Evolutionary conservation across 1,140 invertebrate species (phyloP), one percentile per base, ranked within the genome.

Genomic region (Cyrtorhinus lividipennis): DNA sequence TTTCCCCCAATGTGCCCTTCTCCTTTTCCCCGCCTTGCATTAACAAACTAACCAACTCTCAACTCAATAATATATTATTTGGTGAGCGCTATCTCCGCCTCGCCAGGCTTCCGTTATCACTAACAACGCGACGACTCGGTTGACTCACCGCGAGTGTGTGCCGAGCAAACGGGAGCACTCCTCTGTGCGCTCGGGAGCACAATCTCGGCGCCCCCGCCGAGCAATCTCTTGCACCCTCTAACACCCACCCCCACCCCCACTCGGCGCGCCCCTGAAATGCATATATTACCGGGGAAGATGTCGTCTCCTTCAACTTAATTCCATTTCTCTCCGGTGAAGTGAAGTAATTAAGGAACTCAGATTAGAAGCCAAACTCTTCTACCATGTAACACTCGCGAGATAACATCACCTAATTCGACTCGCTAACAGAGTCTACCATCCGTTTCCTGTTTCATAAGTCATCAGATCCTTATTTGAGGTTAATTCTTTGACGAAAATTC

Each of bases 31-130:
- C 38, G n/a, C 38, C 38, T n/a, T 44, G 8, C 58, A 59, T 59
- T 59, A 59, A 59, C 58, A 59, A n/a, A 59, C 58, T 59, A 59
- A 59, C 58, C 58, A 59, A 59, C 58, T 59, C 58, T 59, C 58
- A 30, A 59, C 58, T 59, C 58, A 59, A 59, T 59, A 59, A 59
- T 59, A 59, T 59, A 59, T 59, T 59, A 59, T 59, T 59, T 59
- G 27, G 24, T 30, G 22, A 30, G 58, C 58, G 58, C 58, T 59
- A 59, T 59, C 58, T 25, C 58, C n/a, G 24, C 58, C 26, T 30
- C 23, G 13, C 58, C 58, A 59, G 58, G 27, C 58, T 59, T 20
- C 8, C 48, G 20, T 20, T 53, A 53, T 53, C 48, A 53, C 48
- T 13, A 53, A 53, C 48, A 53, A 53, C 10, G 48, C 48, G 48